These are phyloP conservation scores for Pseudochromis fuscus DNA, from an alignment of 2,797 vertebrate genomes.

Conservation along the genomic window DNA sequence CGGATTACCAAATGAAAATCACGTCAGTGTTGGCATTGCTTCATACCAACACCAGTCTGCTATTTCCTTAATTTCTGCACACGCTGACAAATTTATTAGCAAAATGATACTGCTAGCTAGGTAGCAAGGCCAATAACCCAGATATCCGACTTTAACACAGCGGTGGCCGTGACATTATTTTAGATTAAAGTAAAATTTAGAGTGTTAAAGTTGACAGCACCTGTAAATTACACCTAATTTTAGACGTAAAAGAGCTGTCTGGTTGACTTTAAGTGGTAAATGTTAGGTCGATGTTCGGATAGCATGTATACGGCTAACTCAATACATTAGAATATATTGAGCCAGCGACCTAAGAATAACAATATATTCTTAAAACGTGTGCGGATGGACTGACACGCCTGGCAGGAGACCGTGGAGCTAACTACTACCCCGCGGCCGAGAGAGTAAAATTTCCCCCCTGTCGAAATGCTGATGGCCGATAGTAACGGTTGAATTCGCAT, in stretches of 20 bases:
- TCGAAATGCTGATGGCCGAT: constrained; percentile 65
- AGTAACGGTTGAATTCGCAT: constrained; percentile 69
- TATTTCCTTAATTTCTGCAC: constrained; percentile 55
- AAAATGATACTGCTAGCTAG: constrained; percentile 63
- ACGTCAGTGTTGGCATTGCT: neutral
- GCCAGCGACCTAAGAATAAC: constrained; percentile 59
- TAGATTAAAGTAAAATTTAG: neutral
- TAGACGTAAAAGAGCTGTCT: constrained; percentile 28
- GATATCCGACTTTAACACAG: constrained; percentile 33
- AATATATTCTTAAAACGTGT: constrained; percentile 55
- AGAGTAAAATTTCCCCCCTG: constrained; percentile 11
- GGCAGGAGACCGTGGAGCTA: neutral
- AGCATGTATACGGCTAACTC: constrained; percentile 69
- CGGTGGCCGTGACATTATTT: constrained; percentile 19
- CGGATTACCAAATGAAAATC: constrained; percentile 5
- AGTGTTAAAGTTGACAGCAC: constrained; percentile 2
- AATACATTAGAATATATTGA: constrained; percentile 67
- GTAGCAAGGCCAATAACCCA: constrained; percentile 68
- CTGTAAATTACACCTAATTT: constrained; percentile 12
- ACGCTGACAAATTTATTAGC: constrained; percentile 74
- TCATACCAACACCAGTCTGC: neutral
- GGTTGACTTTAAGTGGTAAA: constrained; percentile 22
- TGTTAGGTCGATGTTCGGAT: constrained; percentile 51
- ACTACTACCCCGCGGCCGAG: neutral
- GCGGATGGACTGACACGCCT: neutral